These are phyloP conservation scores for Chaetoderma sp. DNA, from an alignment of 2,888 invertebrate genomes.

Conservation along the genomic window DNA sequence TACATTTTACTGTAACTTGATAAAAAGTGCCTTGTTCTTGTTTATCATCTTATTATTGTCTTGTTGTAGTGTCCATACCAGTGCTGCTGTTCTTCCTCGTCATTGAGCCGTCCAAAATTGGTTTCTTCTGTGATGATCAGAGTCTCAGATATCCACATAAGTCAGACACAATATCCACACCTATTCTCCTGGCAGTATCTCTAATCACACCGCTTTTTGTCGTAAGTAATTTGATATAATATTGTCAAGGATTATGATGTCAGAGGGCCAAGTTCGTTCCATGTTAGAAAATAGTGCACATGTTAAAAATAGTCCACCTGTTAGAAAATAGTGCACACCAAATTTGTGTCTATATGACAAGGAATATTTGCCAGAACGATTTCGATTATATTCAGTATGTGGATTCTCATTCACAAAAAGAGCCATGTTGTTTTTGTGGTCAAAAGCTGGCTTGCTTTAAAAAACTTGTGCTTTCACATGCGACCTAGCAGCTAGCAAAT, in stretches of 20 bases:
- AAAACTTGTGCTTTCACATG: neutral
- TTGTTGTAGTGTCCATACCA: slow-evolving; percentile 43
- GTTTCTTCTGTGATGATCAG: slow-evolving; percentile 96
- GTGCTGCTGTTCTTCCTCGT: slow-evolving; percentile 37
- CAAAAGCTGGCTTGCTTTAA: neutral
- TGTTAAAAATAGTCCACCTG: no score
- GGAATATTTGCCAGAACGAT: no score
- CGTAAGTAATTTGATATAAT: slow-evolving; percentile 30
- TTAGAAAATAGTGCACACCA: no score
- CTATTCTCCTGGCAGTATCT: slow-evolving; percentile 35
- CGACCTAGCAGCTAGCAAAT: neutral
- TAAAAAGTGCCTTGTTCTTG: no score
- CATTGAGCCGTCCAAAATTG: slow-evolving; percentile 72
- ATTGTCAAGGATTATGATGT: no score
- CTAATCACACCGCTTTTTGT: slow-evolving; percentile 33
- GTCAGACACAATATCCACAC: slow-evolving; percentile 62
- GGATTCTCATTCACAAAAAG: no score
- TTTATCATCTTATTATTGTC: neutral
- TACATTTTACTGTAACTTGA: no score
- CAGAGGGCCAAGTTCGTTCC: no score
- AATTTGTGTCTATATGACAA: no score
- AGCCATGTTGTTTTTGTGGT: no score
- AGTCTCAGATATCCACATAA: slow-evolving; percentile 88
- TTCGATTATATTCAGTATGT: no score
- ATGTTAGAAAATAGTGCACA: no score